Base-by-base conservation (phyloP, 2,113 vertebrate genomes). In the Carlito syrichta region DNA sequence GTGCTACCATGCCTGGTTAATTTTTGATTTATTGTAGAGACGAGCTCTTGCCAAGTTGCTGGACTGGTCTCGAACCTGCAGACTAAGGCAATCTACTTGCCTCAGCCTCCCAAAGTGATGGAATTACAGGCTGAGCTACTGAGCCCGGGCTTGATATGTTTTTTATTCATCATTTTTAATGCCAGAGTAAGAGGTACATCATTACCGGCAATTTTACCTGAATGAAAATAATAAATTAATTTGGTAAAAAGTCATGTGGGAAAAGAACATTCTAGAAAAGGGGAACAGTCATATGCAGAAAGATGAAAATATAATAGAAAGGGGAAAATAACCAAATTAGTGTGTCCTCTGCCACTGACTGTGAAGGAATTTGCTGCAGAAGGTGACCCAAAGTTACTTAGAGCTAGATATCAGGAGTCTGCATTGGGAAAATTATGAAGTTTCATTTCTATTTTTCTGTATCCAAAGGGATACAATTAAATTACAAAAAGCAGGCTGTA, bases 401-500 rank as follows among this genome's bases (percentile, higher is more conserved):
- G 22, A 83, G 40, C 6, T 84, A 79, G n/a, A 40, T 35, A 71
- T 3, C 9, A 48, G 2, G 77, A 8, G 0, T 66, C 62, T 52
- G 16, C 8, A 16, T 23, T 73, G 7, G 81, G 20, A 91, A 63
- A 69, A 2, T 7, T 69, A 50, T 56, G 12, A 10, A 77, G 87
- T 38, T 95, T 52, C 14, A 52, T 22, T n/a, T n/a, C n/a, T 73
- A 4, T 30, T 50, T 89, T 89, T 68, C 23, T 81, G 6, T 43
- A 19, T 77, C 62, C 52, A 68, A 62, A 81, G 8, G 23, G 40
- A 83, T 89, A 19, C 0, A 1, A 30, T 73, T 54, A n/a, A 74
- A 84, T 38, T 27, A 9, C 3, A 77, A 66, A 40, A 43, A 0
- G 5, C 2, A 76, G 32, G 6, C 4, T 45, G 5, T 27, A 0